These are phyloP conservation scores for Hybos culiciformis DNA, from an alignment of 2,888 invertebrate species.

Conservation along the genomic window DNA sequence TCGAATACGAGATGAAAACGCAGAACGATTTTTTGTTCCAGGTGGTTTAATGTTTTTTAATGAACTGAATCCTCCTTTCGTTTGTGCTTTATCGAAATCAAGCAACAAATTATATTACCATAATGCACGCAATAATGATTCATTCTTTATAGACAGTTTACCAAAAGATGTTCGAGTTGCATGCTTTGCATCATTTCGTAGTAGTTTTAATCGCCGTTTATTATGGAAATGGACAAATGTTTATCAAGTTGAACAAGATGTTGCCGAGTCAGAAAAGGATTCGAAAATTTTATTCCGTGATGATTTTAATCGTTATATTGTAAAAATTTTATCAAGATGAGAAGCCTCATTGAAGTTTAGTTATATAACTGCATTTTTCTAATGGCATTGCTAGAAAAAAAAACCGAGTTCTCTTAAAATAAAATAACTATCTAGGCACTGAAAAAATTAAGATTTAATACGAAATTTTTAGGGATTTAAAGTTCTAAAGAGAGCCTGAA, in stretches of 20 bases:
- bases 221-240: conserved; percentile 33
- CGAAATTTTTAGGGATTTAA: too few species aligned
- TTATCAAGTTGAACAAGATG: conserved; percentile 27
- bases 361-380: too few species aligned
- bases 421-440: too few species aligned
- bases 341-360: too few species aligned
- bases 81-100: conserved; percentile 23
- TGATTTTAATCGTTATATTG: conserved; percentile 15
- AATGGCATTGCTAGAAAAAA: too few species aligned
- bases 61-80: conserved; percentile 23
- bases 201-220: conserved; percentile 23
- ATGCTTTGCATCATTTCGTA: conserved; percentile 29
- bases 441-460: too few species aligned
- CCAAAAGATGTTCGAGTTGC: conserved; percentile 15
- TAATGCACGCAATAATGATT: conserved; percentile 17
- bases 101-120: conserved; percentile 25
- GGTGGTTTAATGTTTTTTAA: conserved; percentile 32
- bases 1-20: conserved; percentile 19
- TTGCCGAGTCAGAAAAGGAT: conserved; percentile 11
- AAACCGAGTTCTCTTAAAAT: too few species aligned
- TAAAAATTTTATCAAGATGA: conserved; percentile 1
- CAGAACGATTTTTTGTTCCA: conserved; percentile 31
- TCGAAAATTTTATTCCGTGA: conserved; percentile 14
- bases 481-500: too few species aligned
- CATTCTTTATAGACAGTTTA: conserved; percentile 19